These are phyloP conservation scores for Caenorhabditis briggsae DNA, from an alignment of 1,140 invertebrate species.

Conservation along the genomic window DNA sequence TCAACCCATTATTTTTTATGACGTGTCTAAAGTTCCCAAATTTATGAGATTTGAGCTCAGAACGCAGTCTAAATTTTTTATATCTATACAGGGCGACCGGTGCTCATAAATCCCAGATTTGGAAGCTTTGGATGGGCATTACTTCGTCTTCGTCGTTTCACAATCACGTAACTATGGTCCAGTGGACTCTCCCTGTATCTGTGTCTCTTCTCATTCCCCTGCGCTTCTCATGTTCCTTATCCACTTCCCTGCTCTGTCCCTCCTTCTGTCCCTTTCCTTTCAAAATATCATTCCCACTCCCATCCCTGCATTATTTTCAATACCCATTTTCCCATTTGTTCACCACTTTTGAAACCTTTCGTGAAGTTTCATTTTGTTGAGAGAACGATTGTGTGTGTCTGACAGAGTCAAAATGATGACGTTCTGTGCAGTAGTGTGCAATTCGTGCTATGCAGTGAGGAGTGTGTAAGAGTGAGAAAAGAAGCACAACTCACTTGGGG, in stretches of 20 bases:
- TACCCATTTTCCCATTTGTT: background rate
- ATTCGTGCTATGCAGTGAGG: background rate
- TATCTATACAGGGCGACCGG: no score
- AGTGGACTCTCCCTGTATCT: constrained; percentile 10
- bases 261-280: no score
- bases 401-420: background rate
- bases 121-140: no score
- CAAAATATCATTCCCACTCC: background rate
- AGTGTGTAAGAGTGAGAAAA: background rate
- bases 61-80: no score
- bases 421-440: background rate
- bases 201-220: background rate
- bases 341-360: no score
- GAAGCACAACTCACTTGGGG: constrained; percentile 5
- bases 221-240: background rate
- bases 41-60: no score
- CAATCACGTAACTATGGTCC: constrained; percentile 2
- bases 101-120: no score
- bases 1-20: no score
- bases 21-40: no score
- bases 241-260: background rate
- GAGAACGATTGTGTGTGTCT: background rate
- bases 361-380: background rate
- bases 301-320: background rate
- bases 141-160: background rate